A percentile compares a stretch with the other conserved stretches of the same genome.
phyloP scores from a whole-genome alignment of 2,113 vertebrate species.

The Lagopus muta region DNA sequence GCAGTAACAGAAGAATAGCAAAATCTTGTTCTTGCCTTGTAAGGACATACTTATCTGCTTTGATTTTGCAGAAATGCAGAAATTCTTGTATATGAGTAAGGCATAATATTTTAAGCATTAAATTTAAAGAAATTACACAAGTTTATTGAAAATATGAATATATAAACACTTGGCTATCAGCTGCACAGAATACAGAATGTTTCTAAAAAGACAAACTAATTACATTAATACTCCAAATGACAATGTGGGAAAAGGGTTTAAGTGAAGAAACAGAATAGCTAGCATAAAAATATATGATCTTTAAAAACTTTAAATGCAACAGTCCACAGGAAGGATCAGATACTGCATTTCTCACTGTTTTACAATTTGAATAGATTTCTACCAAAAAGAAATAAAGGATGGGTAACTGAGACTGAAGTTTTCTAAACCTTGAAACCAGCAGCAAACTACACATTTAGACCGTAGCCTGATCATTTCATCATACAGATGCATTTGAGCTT shows the following conservation, averaged over 20 bases:
- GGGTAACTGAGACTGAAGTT: neutral
- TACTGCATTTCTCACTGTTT: neutral
- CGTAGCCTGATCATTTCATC: neutral
- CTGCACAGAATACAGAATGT: neutral
- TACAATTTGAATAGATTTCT: neutral
- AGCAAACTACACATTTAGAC: neutral
- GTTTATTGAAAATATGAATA: neutral
- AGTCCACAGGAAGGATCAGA: neutral
- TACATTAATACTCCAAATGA: neutral
- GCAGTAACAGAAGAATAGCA: neutral
- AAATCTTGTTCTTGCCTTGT: neutral
- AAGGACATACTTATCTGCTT: neutral
- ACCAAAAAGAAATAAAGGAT: neutral
- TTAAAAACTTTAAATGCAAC: neutral
- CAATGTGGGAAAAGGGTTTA: neutral
- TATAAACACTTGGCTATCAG: neutral
- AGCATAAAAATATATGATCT: neutral
- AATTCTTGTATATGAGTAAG: neutral
- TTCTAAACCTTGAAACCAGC: neutral
- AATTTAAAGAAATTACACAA: neutral
- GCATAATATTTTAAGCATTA: neutral
- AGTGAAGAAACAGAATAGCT: neutral
- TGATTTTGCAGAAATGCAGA: neutral
- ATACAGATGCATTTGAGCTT: neutral
- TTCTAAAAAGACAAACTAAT: neutral